Evolutionary conservation across 2,888 invertebrate genomes (phyloP).

Genomic region (Alviniconcha strummeri): DNA sequence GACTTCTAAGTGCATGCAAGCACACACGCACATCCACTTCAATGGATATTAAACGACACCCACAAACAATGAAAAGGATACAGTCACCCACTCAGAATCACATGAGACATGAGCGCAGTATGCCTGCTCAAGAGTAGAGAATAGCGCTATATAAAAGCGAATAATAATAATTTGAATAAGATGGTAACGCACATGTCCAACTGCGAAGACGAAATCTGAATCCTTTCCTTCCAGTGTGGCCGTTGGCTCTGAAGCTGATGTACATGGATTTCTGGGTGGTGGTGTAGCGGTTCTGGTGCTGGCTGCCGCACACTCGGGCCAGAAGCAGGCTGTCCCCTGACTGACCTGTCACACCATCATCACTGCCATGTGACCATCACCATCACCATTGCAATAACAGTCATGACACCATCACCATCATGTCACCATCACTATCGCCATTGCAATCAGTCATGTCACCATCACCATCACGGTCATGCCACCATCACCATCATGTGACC

Average conservation of each 20-base stretch:
- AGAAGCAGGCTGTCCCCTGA: constrained; percentile 1
- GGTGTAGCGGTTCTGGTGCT: background rate
- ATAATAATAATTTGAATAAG: background rate
- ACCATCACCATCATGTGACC: no score
- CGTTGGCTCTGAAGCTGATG: constrained; percentile 16
- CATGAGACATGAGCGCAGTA: no score
- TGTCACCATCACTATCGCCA: no score
- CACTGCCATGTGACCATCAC: no score
- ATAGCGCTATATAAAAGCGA: background rate
- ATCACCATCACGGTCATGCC: background rate
- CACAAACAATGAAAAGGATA: no score
- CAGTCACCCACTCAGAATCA: no score
- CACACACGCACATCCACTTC: no score
- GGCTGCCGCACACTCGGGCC: background rate
- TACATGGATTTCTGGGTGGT: constrained; percentile 22
- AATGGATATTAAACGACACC: no score
- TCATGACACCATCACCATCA: no score
- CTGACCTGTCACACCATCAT: constrained; percentile 12
- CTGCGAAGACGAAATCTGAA: constrained; percentile 17
- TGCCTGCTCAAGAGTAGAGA: no score
- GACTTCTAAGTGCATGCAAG: no score
- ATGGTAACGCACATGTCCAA: background rate
- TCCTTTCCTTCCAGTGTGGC: background rate
- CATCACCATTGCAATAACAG: background rate
- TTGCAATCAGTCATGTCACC: no score